Conservation (phyloP, 2,888 invertebrate species). For the Apantesis nais region DNA sequence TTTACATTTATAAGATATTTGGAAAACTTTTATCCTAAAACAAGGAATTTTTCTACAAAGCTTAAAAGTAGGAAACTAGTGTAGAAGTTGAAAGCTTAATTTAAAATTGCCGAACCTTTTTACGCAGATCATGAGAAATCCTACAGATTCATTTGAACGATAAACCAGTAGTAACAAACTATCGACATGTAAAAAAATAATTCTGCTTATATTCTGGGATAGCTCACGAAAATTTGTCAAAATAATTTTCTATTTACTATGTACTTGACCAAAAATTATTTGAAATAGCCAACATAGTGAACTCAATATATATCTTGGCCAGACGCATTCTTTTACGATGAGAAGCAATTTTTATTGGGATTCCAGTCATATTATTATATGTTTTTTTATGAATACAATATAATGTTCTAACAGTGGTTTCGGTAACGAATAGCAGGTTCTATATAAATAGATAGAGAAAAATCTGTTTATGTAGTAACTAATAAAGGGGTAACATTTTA, state of each 20-base stretch:
- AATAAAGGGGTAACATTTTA: neutral
- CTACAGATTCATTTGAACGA: too few relatives aligned
- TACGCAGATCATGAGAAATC: too few relatives aligned
- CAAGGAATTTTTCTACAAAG: too few relatives aligned
- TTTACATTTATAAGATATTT: too few relatives aligned
- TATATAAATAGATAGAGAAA: neutral
- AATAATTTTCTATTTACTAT: neutral
- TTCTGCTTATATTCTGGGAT: neutral
- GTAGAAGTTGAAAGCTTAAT: neutral
- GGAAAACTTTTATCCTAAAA: too few relatives aligned
- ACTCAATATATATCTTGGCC: conserved; percentile 15
- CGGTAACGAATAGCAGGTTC: conserved; percentile 9
- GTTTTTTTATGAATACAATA: conserved; percentile 29
- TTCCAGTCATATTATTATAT: conserved; percentile 26
- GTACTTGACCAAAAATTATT: conserved; percentile 1
- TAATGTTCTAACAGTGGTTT: conserved; percentile 29
- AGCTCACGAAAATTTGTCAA: neutral
- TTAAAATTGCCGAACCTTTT: neutral
- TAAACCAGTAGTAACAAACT: neutral
- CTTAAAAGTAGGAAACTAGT: too few relatives aligned
- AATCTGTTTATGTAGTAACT: neutral
- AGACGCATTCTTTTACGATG: conserved; percentile 26
- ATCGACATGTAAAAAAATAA: neutral
- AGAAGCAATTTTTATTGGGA: conserved; percentile 42
- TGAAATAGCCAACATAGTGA: neutral